Evolutionary conservation across 2,888 invertebrate genomes (phyloP).

Genomic region (Cheiracanthium punctorium): DNA sequence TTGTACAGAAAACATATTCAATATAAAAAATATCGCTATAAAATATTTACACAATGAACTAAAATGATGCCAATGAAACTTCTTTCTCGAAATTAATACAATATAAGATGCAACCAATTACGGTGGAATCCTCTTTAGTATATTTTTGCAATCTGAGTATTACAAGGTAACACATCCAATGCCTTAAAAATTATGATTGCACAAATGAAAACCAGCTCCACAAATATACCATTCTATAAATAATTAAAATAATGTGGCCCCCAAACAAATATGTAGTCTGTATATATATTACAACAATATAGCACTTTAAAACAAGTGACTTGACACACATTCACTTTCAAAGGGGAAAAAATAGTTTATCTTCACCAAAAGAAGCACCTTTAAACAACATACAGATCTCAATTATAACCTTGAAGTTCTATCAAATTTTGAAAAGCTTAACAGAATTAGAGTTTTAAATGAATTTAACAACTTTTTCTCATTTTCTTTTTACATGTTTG

Average conservation of each 20-base stretch:
- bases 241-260: slow-evolving; percentile 42
- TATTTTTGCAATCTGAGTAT: slow-evolving; percentile 45
- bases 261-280: slow-evolving; percentile 30
- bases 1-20: slow-evolving; percentile 67
- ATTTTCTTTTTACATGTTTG: slow-evolving; percentile 17
- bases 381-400: slow-evolving; percentile 39
- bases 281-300: slow-evolving; percentile 20
- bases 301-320: slow-evolving; percentile 20
- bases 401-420: slow-evolving; percentile 29
- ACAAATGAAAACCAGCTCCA: slow-evolving; percentile 56
- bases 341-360: slow-evolving; percentile 23
- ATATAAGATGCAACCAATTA: slow-evolving; percentile 48
- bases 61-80: slow-evolving; percentile 62
- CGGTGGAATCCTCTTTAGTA: slow-evolving; percentile 42
- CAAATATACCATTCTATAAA: slow-evolving; percentile 43
- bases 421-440: slow-evolving; percentile 42
- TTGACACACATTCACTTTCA: background rate
- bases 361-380: slow-evolving; percentile 46
- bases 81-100: slow-evolving; percentile 39
- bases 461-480: slow-evolving; percentile 31
- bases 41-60: slow-evolving; percentile 70
- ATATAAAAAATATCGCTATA: slow-evolving; percentile 71
- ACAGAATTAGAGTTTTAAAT: slow-evolving; percentile 56
- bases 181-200: slow-evolving; percentile 56
- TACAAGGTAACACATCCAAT: slow-evolving; percentile 16